Evolutionary conservation across 2,113 vertebrate genomes (phyloP), one percentile per base, ranked within the genome.

Genomic region (Hoplias malabaricus): DNA sequence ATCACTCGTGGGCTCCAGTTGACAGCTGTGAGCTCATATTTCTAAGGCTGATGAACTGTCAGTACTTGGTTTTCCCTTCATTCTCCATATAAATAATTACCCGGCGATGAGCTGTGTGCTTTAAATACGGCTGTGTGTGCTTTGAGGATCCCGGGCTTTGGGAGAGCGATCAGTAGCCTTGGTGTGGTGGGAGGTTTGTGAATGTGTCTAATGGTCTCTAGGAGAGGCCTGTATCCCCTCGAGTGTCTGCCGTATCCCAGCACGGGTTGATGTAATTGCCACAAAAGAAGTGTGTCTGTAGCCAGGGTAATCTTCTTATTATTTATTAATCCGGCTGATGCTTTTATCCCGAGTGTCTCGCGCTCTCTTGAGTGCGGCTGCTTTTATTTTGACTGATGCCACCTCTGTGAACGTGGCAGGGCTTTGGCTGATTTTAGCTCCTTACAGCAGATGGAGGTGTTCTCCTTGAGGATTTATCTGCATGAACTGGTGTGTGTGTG

Each of bases 241-340:
- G 73, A 38, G 46, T 43, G 38, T 61, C 36, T 43, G 19, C 40
- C 33, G 50, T 72, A 74, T 69, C 72, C 38, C 46, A 48, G 6
- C 36, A 29, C 62, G 61, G 57, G 46, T 68, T 67, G 53, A 54
- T 63, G 72, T 77, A 71, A 80, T 82, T 67, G 70, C 69, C 23
- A 6, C 8, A 57, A 46, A 34, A 50, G 14, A 57, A 76, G 40
- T 73, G 43, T 23, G 71, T 31, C 57, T 69, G 46, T 42, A 33
- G 54, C 43, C 11, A 21, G 16, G 19, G 61, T 50, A 68, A 76
- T 73, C 40, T 36, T 40, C 69, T 59, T 65, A 77, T 79, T 81
- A 83, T 78, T 71, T 73, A 75, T 85, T 78, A 29, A 81, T 83
- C 62, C 59, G n/a, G 31, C 23, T 38, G 75, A 27, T 82, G 84